Evolutionary conservation across 2,113 vertebrate genomes (phyloP).

Genomic region (Cephalopholis sonnerati): DNA sequence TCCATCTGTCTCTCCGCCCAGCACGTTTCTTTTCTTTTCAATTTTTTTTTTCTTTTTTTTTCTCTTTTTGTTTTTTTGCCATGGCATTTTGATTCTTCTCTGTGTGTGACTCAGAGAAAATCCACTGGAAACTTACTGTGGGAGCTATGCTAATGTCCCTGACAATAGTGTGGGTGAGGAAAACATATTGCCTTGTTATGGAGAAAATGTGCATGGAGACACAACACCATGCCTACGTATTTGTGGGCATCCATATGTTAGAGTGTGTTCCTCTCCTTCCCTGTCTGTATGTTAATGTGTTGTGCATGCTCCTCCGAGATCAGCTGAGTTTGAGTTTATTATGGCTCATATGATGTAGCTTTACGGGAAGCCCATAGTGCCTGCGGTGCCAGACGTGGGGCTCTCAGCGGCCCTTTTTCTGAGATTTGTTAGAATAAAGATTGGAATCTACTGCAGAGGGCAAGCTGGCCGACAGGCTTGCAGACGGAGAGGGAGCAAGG

Average conservation of each 20-base stretch:
- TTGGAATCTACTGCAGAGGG: conserved; percentile 44
- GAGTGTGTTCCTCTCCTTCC: background rate
- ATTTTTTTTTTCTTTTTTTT: background rate
- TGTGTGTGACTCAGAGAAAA: conserved; percentile 53
- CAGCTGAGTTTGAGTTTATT: conserved; percentile 56
- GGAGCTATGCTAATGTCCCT: conserved; percentile 69
- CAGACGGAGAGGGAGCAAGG: background rate
- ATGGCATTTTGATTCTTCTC: conserved; percentile 40
- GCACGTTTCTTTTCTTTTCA: conserved; percentile 22
- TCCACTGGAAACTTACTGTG: conserved; percentile 46
- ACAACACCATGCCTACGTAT: background rate
- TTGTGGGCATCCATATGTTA: conserved; percentile 21
- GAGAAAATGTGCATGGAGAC: conserved; percentile 36
- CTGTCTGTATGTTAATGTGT: conserved; percentile 63
- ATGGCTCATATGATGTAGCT: conserved; percentile 43
- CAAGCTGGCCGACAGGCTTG: background rate
- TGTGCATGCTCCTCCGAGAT: conserved; percentile 39
- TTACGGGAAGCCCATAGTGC: conserved; percentile 21
- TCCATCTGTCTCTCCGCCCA: conserved; percentile 66
- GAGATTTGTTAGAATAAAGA: conserved; percentile 60
- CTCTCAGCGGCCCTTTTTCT: conserved; percentile 48
- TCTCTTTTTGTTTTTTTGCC: background rate
- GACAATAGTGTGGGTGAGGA: conserved; percentile 68
- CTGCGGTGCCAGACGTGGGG: conserved; percentile 25
- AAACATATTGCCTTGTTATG: conserved; percentile 69